These are phyloP conservation scores for Notarius quadriscutis DNA, from an alignment of 2,113 vertebrate genomes.

Conservation along the genomic window DNA sequence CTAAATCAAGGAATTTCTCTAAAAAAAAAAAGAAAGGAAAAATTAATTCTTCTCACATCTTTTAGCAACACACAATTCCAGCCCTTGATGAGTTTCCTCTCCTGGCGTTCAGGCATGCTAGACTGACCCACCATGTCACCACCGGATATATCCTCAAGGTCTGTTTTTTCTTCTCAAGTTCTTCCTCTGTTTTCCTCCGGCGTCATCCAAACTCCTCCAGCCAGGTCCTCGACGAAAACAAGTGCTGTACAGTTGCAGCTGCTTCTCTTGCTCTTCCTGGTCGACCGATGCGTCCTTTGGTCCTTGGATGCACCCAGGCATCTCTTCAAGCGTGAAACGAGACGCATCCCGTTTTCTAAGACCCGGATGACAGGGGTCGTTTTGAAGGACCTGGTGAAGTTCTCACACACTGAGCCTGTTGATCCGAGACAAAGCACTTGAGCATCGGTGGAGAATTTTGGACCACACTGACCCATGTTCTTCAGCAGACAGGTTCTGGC, in stretches of 20 bases:
- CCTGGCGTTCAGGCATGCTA: neutral
- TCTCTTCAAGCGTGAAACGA: neutral
- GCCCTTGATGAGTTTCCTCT: neutral
- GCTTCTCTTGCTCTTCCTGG: conserved; percentile 44
- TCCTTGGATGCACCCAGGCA: conserved; percentile 4
- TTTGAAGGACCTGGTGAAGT: conserved; percentile 42
- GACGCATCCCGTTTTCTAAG: conserved; percentile 43
- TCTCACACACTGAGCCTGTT: conserved; percentile 29
- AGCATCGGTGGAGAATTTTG: conserved; percentile 59
- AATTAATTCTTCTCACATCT: neutral
- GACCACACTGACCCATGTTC: conserved; percentile 67
- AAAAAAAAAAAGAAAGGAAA: neutral
- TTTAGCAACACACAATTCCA: neutral
- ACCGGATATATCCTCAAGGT: neutral
- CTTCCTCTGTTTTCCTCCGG: conserved; percentile 60
- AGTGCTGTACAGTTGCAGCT: conserved; percentile 59
- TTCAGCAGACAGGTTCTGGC: neutral
- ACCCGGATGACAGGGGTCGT: conserved; percentile 44
- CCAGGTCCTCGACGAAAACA: conserved; percentile 73
- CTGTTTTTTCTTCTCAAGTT: conserved; percentile 47
- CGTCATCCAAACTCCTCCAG: conserved; percentile 75
- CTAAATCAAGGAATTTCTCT: neutral
- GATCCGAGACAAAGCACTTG: conserved; percentile 51
- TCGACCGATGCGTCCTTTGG: conserved; percentile 17
- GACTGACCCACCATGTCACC: neutral